A percentile compares a stretch with the other conserved stretches of the same genome.
phyloP scores from a whole-genome alignment of 2,113 vertebrate species.

The Agapornis roseicollis region DNA sequence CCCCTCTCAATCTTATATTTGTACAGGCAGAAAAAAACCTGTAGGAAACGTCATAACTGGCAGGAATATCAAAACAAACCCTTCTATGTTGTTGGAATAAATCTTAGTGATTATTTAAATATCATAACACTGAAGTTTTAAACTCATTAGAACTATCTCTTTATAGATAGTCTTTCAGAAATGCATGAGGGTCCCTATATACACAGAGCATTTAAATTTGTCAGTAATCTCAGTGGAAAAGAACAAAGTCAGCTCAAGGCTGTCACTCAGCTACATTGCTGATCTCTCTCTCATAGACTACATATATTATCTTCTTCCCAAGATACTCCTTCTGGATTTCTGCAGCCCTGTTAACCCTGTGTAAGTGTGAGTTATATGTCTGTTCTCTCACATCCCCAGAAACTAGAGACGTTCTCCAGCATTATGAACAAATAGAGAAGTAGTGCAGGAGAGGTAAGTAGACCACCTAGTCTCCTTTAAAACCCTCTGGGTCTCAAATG shows the following conservation, averaged over 20 bases:
- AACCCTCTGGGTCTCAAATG: background rate
- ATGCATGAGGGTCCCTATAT: background rate
- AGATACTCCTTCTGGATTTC: background rate
- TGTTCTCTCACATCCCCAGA: background rate
- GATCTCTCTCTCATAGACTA: background rate
- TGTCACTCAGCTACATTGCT: background rate
- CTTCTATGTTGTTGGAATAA: background rate
- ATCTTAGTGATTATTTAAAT: background rate
- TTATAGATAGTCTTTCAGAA: background rate
- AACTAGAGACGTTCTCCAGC: background rate
- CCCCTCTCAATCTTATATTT: background rate
- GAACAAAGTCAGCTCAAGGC: background rate
- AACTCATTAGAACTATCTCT: background rate
- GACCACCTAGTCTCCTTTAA: slow-evolving; percentile 1
- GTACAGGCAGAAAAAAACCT: background rate
- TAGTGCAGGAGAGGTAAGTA: background rate
- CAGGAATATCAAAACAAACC: background rate
- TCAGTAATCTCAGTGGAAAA: background rate
- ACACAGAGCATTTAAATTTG: background rate
- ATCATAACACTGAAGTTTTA: background rate
- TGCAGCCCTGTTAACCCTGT: background rate
- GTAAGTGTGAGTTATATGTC: background rate
- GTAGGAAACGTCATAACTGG: background rate
- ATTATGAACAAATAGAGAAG: background rate
- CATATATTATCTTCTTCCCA: background rate